Conservation (phyloP, 2,888 invertebrate species). For the Hipparchia semele region DNA sequence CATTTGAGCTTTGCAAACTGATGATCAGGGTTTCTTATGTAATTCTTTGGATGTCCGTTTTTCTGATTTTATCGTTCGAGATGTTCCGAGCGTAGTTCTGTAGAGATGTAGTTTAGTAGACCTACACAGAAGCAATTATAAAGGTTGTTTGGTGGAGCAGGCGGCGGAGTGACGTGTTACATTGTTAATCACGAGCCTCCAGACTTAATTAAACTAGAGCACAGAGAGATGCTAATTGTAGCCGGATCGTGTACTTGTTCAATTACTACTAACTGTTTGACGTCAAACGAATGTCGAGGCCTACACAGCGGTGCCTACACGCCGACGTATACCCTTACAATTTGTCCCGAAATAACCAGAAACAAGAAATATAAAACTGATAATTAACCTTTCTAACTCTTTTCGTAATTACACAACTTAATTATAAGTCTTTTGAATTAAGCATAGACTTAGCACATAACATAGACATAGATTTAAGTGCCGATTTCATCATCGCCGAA, state of each 20-base stretch:
- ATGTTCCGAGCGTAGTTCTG: too few relatives aligned
- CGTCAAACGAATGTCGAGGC: background rate
- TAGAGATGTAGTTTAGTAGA: background rate
- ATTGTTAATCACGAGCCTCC: background rate
- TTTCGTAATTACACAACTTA: too few relatives aligned
- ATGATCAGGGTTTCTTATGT: too few relatives aligned
- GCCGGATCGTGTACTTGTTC: conserved; percentile 1
- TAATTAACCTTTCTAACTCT: background rate
- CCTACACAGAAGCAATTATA: background rate
- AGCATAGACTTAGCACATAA: too few relatives aligned
- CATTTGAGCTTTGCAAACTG: too few relatives aligned
- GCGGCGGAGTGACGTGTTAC: background rate
- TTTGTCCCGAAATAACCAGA: background rate
- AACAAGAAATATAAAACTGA: background rate
- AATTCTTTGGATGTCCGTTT: too few relatives aligned
- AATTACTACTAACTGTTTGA: conserved; percentile 1
- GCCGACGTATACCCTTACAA: background rate
- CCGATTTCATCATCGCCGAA: too few relatives aligned
- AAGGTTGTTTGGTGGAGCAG: background rate
- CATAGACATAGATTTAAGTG: too few relatives aligned
- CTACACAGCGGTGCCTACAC: background rate
- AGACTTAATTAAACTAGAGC: background rate
- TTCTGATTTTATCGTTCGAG: too few relatives aligned
- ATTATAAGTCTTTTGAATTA: too few relatives aligned
- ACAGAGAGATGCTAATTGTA: conserved; percentile 9